Base-by-base conservation (phyloP, 1,140 invertebrate species). In the Drosophila funebris region DNA sequence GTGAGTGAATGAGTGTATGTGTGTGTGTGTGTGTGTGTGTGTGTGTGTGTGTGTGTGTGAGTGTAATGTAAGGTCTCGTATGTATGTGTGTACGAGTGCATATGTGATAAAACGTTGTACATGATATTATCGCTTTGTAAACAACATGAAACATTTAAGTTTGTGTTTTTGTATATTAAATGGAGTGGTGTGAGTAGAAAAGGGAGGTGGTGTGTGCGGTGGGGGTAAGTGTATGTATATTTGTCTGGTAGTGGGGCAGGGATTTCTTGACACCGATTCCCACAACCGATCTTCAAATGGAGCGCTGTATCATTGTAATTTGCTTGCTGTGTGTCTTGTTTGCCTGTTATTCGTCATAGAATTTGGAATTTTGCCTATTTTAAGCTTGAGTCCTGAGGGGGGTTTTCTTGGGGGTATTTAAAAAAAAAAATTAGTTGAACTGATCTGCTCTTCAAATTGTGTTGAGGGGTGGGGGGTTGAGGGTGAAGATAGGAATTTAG, bases 41-140 rank as follows among this genome's bases (percentile, higher is more conserved):
- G 74, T 56, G 56, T 36, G 31, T 18, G 48, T 54, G 46, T 31
- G 36, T 33, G n/a, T 24, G 18, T 71, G 57, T 56, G 48, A 31
- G 20, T 56, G 44, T 61, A 20, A 33, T 27, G 69, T 78, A 68
- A 39, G 44, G n/a, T n/a, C n/a, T n/a, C 39, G 33, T 11, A 46
- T 67, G 37, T 62, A 8, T 66, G 29, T 44, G 33, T 54, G 50
- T 78, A 33, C 54, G 58, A 18, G 48, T 56, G 61, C 41, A 50
- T 31, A 33, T 46, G 43, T 73, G 27, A 36, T 78, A 85, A 85
- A 85, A 87, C 70, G 87, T 85, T 88, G 56, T 64, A 78, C 78
- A 87, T 88, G 78, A 82, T 76, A 87, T 81, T 87, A 87, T 87
- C 75, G 57, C 67, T 44, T 54, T 18, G 56, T 56, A 57, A 52